Percentiles rank a stretch among this genome's conserved stretches.
Conservation (phyloP, 2,888 invertebrate genomes). For the Brenthis daphne region DNA sequence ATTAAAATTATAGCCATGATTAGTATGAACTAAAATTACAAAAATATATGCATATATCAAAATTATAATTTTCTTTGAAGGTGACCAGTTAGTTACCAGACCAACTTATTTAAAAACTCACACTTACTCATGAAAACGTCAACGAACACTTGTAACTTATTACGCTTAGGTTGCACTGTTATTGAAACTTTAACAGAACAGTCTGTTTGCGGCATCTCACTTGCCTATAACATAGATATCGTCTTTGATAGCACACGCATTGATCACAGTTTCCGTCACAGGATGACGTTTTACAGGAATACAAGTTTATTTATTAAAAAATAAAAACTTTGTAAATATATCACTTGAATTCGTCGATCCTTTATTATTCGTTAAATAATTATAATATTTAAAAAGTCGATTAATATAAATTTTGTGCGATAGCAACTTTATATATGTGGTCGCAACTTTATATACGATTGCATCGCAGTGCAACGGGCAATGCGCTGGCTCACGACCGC, state of each 20-base stretch:
- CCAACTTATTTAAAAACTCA: background rate
- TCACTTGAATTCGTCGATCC: background rate
- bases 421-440: background rate
- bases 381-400: background rate
- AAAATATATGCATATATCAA: too few relatives aligned
- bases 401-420: background rate
- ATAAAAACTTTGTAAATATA: background rate
- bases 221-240: slow-evolving; percentile 57
- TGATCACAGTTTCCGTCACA: slow-evolving; percentile 25
- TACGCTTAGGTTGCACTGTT: slow-evolving; percentile 71
- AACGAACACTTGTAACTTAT: slow-evolving; percentile 74
- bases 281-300: too few relatives aligned
- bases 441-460: slow-evolving; percentile 30
- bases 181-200: slow-evolving; percentile 76
- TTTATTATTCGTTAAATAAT: background rate
- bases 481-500: slow-evolving; percentile 61
- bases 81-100: background rate
- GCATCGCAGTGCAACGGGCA: slow-evolving; percentile 51
- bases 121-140: slow-evolving; percentile 82
- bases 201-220: slow-evolving; percentile 79
- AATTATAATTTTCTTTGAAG: background rate
- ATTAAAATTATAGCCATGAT: too few relatives aligned
- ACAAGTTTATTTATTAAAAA: too few relatives aligned
- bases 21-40: too few relatives aligned
- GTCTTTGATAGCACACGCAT: slow-evolving; percentile 49